Evolutionary conservation across 2,113 vertebrate genomes (phyloP).

Genomic region (Passer montanus): DNA sequence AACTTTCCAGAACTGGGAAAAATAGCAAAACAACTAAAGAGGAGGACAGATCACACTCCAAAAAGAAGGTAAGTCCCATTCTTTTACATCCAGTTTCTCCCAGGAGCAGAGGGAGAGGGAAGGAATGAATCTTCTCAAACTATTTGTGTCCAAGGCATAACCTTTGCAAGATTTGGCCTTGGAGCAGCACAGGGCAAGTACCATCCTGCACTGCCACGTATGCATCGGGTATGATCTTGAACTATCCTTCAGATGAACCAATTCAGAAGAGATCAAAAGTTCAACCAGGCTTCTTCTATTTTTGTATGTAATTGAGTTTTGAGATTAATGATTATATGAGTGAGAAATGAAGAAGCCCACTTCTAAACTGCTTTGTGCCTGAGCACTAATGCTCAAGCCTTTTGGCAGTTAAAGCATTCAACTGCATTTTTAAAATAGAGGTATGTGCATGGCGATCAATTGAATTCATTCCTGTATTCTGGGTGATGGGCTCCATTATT

Average conservation of each 20-base stretch:
- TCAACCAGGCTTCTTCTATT: not conserved
- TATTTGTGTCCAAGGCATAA: not conserved
- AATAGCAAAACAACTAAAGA: slow-evolving; percentile 85
- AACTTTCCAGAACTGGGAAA: slow-evolving; percentile 82
- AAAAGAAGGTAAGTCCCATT: slow-evolving; percentile 86
- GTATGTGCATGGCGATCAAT: not conserved
- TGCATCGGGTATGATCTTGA: not conserved
- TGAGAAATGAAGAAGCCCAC: not conserved
- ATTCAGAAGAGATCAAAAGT: not conserved
- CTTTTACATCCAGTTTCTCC: not conserved
- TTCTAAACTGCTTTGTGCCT: slow-evolving; percentile 16
- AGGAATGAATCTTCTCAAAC: not conserved
- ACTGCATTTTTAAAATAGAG: slow-evolving; percentile 38
- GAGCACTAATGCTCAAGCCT: not conserved
- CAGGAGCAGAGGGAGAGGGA: not conserved
- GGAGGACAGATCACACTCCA: slow-evolving; percentile 88
- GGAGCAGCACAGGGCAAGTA: not conserved
- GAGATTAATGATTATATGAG: slow-evolving; percentile 40
- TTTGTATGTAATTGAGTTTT: slow-evolving; percentile 10
- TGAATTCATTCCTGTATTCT: not conserved
- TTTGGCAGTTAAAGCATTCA: not conserved
- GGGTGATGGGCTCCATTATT: slow-evolving; percentile 35
- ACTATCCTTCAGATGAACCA: not conserved
- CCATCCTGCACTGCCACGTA: not conserved
- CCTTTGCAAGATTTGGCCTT: not conserved